These are phyloP conservation scores for Pleuronectes platessa DNA, from an alignment of 2,113 vertebrate species.

Conservation along the genomic window DNA sequence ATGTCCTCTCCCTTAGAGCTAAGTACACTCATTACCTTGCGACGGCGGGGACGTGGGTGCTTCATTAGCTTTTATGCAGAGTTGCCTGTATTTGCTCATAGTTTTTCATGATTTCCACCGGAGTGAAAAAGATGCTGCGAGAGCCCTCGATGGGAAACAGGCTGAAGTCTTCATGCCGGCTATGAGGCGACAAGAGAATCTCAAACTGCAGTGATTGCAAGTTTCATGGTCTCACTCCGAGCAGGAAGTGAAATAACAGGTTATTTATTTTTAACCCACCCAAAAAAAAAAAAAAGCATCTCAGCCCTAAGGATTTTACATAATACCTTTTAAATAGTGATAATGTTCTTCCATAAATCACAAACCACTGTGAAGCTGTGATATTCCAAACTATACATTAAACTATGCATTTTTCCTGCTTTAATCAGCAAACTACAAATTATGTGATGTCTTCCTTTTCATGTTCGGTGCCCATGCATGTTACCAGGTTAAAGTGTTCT, in stretches of 20 bases:
- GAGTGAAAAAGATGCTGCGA: slow-evolving; percentile 61
- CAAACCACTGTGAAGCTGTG: slow-evolving; percentile 8
- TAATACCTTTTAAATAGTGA: slow-evolving; percentile 21
- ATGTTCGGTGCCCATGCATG: too few species aligned
- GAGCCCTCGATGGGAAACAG: slow-evolving; percentile 65
- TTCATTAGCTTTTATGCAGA: slow-evolving; percentile 78
- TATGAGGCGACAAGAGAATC: slow-evolving; percentile 35
- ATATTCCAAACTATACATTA: slow-evolving; percentile 23
- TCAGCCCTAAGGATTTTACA: slow-evolving; percentile 25
- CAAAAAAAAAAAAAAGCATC: slow-evolving; percentile 21
- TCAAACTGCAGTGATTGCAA: slow-evolving; percentile 52
- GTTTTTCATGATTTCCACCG: slow-evolving; percentile 64
- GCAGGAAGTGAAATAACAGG: slow-evolving; percentile 15
- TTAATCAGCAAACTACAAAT: background rate
- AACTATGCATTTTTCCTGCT: slow-evolving; percentile 5
- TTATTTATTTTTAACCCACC: background rate
- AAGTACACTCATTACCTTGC: slow-evolving; percentile 78
- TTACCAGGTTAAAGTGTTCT: background rate
- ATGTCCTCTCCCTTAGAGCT: slow-evolving; percentile 76
- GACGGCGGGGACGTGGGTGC: slow-evolving; percentile 72
- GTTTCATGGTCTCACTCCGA: slow-evolving; percentile 42
- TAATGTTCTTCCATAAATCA: slow-evolving; percentile 2
- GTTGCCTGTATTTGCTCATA: slow-evolving; percentile 64
- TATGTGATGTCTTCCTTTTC: background rate
- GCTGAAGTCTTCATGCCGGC: slow-evolving; percentile 51